These are phyloP conservation scores for Otocyon megalotis DNA, from an alignment of 2,113 vertebrate species.

Conservation along the genomic window DNA sequence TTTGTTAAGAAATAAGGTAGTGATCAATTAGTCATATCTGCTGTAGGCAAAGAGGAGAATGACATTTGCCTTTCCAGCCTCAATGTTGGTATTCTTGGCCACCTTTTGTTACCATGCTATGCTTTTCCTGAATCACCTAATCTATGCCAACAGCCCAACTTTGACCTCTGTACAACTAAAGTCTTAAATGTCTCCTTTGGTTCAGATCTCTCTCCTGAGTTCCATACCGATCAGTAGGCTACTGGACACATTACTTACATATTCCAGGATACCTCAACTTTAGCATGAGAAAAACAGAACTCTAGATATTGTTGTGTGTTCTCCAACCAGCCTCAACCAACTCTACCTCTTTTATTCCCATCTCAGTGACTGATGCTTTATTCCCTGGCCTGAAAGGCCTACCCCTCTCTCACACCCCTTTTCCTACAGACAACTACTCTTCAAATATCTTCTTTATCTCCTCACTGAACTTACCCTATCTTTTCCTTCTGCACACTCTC, in stretches of 20 bases:
- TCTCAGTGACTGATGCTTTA: background rate
- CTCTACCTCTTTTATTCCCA: background rate
- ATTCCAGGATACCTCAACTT: background rate
- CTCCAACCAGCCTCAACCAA: background rate
- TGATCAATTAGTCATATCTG: background rate
- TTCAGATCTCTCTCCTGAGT: background rate
- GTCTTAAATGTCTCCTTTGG: background rate
- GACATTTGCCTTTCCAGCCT: background rate
- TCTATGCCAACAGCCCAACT: background rate
- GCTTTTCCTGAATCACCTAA: background rate
- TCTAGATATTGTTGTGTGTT: background rate
- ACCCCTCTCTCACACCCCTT: background rate
- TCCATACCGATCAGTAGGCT: background rate
- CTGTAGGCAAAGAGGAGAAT: background rate
- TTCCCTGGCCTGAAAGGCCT: background rate
- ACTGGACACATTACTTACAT: background rate
- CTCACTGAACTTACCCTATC: background rate
- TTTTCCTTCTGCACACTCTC: background rate
- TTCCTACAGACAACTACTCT: background rate
- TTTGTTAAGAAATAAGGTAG: background rate
- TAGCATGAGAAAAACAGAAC: background rate
- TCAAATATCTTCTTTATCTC: background rate
- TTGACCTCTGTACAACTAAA: background rate
- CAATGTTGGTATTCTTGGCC: background rate
- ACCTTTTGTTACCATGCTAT: background rate